These are phyloP conservation scores for Tamandua tetradactyla DNA, from an alignment of 2,797 vertebrate genomes.

Conservation along the genomic window DNA sequence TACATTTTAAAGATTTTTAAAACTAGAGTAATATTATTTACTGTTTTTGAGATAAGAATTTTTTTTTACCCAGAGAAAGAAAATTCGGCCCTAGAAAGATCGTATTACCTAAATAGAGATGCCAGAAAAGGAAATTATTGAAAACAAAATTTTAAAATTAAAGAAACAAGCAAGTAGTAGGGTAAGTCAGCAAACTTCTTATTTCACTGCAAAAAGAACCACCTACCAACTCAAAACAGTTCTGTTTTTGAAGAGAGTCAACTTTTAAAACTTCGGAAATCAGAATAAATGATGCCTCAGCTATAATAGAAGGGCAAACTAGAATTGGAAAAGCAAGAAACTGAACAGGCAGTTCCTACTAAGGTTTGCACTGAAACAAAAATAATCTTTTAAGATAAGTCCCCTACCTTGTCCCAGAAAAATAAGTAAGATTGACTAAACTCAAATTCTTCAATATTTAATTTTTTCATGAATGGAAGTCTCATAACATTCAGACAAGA, in stretches of 20 bases:
- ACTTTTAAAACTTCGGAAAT: slow-evolving; percentile 49
- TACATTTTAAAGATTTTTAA: slow-evolving; percentile 1
- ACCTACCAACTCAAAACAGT: slow-evolving; percentile 26
- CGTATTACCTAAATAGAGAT: slow-evolving; percentile 44
- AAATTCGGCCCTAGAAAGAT: background rate
- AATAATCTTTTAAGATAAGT: background rate
- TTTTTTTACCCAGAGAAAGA: background rate
- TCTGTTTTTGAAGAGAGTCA: slow-evolving; percentile 42
- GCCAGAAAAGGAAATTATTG: background rate
- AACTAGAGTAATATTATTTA: slow-evolving; percentile 47
- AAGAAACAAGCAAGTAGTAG: background rate
- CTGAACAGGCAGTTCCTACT: background rate
- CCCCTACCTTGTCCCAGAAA: slow-evolving; percentile 98
- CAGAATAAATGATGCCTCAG: background rate
- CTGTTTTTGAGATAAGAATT: slow-evolving; percentile 54
- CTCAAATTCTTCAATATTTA: slow-evolving; percentile 99
- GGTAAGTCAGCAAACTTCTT: background rate
- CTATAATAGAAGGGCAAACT: background rate
- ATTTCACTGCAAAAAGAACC: slow-evolving; percentile 25
- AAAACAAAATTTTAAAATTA: slow-evolving; percentile 32
- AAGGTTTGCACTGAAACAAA: slow-evolving; percentile 29
- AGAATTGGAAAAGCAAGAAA: slow-evolving; percentile 55
- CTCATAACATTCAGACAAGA: slow-evolving; percentile 99
- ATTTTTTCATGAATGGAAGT: slow-evolving; percentile 98
- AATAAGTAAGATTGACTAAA: slow-evolving; percentile 99